phyloP scores from a whole-genome alignment of 1,140 invertebrate species.

The Drosophila nasuta region DNA sequence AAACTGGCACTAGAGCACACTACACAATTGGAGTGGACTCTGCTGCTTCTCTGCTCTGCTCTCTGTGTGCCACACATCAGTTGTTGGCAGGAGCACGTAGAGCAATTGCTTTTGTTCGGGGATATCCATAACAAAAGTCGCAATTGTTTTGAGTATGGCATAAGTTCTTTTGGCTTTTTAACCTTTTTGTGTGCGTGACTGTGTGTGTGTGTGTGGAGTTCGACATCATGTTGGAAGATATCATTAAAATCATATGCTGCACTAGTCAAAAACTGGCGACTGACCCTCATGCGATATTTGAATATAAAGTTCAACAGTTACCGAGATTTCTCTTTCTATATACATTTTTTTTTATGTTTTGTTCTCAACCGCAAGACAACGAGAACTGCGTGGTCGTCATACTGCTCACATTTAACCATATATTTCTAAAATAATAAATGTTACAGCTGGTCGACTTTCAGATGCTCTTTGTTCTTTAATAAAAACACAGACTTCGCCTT shows the following conservation, averaged over 20 bases:
- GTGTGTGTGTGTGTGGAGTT: slow-evolving; percentile 6
- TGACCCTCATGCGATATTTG: slow-evolving; percentile 8
- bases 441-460: too few relatives aligned
- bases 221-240: slow-evolving; percentile 16
- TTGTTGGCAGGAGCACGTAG: slow-evolving; percentile 3
- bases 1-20: slow-evolving; percentile 4
- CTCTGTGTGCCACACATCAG: background rate
- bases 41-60: too few relatives aligned
- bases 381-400: slow-evolving; percentile 1
- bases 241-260: slow-evolving; percentile 77
- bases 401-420: slow-evolving; percentile 6
- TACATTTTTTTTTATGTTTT: background rate
- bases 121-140: slow-evolving; percentile 43
- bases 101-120: slow-evolving; percentile 41
- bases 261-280: slow-evolving; percentile 62
- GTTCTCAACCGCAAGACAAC: slow-evolving; percentile 5
- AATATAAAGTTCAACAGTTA: slow-evolving; percentile 44
- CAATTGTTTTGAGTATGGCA: slow-evolving; percentile 43
- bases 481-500: too few relatives aligned
- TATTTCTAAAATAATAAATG: background rate
- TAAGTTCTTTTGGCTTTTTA: slow-evolving; percentile 29
- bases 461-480: background rate
- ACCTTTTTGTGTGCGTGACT: slow-evolving; percentile 5
- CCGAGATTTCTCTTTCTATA: slow-evolving; percentile 3
- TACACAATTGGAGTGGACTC: background rate